Conservation (phyloP, 1,140 invertebrate genomes). For the Megalonaias nervosa region DNA sequence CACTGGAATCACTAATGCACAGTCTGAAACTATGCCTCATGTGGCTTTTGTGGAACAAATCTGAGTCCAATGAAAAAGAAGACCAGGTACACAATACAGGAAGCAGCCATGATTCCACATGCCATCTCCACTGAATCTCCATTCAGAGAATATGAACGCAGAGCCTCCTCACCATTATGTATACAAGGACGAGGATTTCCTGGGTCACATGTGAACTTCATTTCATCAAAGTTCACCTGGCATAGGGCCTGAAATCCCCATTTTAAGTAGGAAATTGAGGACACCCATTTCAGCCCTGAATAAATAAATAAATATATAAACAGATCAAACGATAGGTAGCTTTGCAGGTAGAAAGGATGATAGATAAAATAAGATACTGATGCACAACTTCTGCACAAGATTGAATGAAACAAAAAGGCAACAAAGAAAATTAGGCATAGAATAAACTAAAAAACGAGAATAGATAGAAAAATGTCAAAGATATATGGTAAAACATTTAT, state of each 20-base stretch:
- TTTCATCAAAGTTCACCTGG: constrained; percentile 42
- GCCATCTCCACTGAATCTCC: constrained; percentile 47
- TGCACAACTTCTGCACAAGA: no score
- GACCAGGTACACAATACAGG: constrained; percentile 47
- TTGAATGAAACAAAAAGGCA: no score
- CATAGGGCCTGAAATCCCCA: constrained; percentile 62
- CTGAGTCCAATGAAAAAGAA: constrained; percentile 55
- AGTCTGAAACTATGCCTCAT: constrained; percentile 38
- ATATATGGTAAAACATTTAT: no score
- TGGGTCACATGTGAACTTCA: constrained; percentile 49
- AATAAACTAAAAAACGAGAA: no score
- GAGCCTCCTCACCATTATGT: constrained; percentile 45
- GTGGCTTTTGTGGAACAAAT: constrained; percentile 61
- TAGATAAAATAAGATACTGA: no score
- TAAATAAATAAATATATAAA: constrained; percentile 6
- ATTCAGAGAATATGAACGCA: constrained; percentile 52
- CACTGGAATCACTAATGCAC: not conserved
- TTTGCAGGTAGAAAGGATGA: no score
- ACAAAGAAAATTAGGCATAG: no score
- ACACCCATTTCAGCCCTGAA: constrained; percentile 60
- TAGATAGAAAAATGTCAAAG: no score
- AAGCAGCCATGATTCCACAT: constrained; percentile 40
- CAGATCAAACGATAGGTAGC: no score
- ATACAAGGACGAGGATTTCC: constrained; percentile 38
- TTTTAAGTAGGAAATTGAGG: constrained; percentile 57